These are phyloP conservation scores for Halichoerus grypus DNA, from an alignment of 2,113 vertebrate genomes.

Conservation along the genomic window DNA sequence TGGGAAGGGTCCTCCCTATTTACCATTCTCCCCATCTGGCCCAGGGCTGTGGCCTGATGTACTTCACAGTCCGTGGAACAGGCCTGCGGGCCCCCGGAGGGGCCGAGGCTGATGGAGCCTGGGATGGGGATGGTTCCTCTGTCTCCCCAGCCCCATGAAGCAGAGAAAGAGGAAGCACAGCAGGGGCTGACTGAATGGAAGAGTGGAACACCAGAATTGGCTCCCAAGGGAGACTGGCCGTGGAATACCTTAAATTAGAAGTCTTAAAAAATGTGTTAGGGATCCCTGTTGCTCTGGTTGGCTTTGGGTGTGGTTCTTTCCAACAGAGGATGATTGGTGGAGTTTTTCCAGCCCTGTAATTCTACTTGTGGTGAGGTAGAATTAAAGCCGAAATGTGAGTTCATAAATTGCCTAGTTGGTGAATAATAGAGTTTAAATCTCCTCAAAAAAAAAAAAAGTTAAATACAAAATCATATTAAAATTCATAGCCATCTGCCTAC, in stretches of 20 bases:
- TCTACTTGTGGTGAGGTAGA: constrained; percentile 68
- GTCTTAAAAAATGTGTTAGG: constrained; percentile 50
- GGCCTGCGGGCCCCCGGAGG: background rate
- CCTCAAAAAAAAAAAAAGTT: constrained; percentile 49
- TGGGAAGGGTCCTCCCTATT: background rate
- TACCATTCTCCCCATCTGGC: background rate
- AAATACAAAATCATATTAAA: constrained; percentile 69
- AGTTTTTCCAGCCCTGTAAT: constrained; percentile 72
- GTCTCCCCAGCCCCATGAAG: background rate
- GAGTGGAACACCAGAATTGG: background rate
- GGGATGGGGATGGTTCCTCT: background rate
- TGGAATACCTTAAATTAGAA: constrained; percentile 72
- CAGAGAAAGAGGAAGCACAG: background rate
- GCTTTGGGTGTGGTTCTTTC: constrained; percentile 69
- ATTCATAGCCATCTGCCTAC: constrained; percentile 65
- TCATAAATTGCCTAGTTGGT: constrained; percentile 70
- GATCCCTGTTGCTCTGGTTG: constrained; percentile 57
- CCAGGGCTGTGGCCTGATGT: background rate
- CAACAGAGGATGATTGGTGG: constrained; percentile 35
- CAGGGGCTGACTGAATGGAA: background rate
- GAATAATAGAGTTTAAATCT: constrained; percentile 70
- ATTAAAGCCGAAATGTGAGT: constrained; percentile 74
- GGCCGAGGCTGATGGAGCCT: background rate
- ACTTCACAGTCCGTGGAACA: background rate
- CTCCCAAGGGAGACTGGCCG: background rate